A percentile compares a stretch with the other conserved stretches of the same genome.
Conservation (phyloP, 1,140 invertebrate species). For the Cryptotermes secundus region DNA sequence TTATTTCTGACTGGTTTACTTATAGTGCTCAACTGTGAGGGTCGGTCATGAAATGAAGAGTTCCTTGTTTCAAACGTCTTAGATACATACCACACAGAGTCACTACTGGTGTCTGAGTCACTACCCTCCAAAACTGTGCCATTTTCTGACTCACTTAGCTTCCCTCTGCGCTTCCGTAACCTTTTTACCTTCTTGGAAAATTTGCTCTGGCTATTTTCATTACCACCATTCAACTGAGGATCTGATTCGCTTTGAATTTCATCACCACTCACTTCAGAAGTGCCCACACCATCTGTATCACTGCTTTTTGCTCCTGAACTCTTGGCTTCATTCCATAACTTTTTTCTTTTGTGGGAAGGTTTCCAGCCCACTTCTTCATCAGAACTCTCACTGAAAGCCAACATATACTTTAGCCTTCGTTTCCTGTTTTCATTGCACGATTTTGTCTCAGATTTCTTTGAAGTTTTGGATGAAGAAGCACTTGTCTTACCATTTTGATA, state of each 20-base stretch:
- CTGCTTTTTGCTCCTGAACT: neutral
- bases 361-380: constrained; percentile 25
- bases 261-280: neutral
- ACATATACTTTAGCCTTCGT: constrained; percentile 25
- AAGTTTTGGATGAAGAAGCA: constrained; percentile 13
- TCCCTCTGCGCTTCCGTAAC: neutral
- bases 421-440: neutral
- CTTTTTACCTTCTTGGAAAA: constrained; percentile 6
- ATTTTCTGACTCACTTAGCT: constrained; percentile 20
- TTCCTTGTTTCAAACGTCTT: neutral
- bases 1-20: constrained; percentile 18
- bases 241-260: neutral
- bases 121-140: neutral
- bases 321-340: constrained; percentile 9
- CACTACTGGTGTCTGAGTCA: neutral
- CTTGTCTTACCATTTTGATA: neutral
- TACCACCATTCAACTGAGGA: neutral
- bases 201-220: neutral
- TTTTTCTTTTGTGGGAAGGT: neutral
- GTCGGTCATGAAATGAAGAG: neutral
- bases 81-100: neutral
- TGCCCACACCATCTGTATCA: constrained; percentile 5
- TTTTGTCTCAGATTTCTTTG: neutral
- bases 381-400: constrained; percentile 29
- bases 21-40: neutral